Conservation (phyloP, 2,797 vertebrate species). For the Halcyon badia region DNA sequence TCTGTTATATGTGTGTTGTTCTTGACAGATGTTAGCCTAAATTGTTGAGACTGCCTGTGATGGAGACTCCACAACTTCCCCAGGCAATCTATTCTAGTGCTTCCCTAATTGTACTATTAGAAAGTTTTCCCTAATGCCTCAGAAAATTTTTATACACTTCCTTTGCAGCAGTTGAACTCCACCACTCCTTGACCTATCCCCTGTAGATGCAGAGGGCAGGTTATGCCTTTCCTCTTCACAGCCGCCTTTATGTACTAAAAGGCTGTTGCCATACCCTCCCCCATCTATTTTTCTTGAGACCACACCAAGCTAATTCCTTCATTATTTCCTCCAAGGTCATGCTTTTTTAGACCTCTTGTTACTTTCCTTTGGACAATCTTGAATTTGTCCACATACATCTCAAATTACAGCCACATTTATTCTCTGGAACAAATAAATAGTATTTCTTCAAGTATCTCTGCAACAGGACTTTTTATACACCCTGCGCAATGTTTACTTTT, state of each 20-base stretch:
- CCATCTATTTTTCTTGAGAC: conserved; percentile 20
- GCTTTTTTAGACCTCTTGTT: conserved; percentile 44
- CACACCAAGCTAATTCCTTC: conserved; percentile 29
- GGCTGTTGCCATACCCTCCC: not conserved
- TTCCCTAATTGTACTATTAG: conserved; percentile 69
- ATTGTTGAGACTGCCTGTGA: conserved; percentile 26
- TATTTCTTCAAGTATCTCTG: not conserved
- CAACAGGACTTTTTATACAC: not conserved
- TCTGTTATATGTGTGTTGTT: conserved; percentile 15
- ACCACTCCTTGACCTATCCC: conserved; percentile 60
- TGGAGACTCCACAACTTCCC: conserved; percentile 53
- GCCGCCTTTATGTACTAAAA: conserved; percentile 27
- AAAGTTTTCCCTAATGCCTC: conserved; percentile 71
- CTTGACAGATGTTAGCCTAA: conserved; percentile 62
- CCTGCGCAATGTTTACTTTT: not conserved
- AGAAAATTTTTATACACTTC: conserved; percentile 70
- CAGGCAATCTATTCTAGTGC: conserved; percentile 60
- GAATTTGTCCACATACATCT: not conserved
- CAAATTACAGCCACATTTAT: not conserved
- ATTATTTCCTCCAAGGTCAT: conserved; percentile 50
- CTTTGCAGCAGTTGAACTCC: conserved; percentile 57
- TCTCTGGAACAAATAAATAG: not conserved
- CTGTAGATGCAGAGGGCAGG: conserved; percentile 54
- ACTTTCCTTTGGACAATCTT: conserved; percentile 29
- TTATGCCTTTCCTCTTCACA: conserved; percentile 32